Percentiles rank a stretch among this genome's conserved stretches.
Conservation (phyloP, 1,140 invertebrate genomes). For the Bombyx mori region ASM3026992v2 NC_085126.1:8113501-8114000, state of each 20-base stretch:
- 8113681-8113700: constrained; percentile 1
- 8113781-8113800: not conserved
- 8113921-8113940: not conserved
- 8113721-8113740: not conserved
- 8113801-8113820: not conserved
- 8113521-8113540: constrained; percentile 1
- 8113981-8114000: constrained; percentile 6
- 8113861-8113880: constrained; percentile 2
- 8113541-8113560: not conserved
- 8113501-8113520: constrained; percentile 1
- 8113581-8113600: not conserved
- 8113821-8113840: not conserved
- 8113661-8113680: not conserved
- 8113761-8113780: not conserved
- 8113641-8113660: not conserved
- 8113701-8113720: not conserved
- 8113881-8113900: constrained; percentile 1
- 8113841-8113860: not conserved
- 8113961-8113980: not conserved
- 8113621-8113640: not conserved
- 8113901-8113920: not conserved
- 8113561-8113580: not conserved
- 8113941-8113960: not conserved
- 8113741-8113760: not conserved
- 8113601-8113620: not conserved